These are phyloP conservation scores for Alethe diademata DNA, from an alignment of 2,113 vertebrate genomes.

Conservation along the genomic window DNA sequence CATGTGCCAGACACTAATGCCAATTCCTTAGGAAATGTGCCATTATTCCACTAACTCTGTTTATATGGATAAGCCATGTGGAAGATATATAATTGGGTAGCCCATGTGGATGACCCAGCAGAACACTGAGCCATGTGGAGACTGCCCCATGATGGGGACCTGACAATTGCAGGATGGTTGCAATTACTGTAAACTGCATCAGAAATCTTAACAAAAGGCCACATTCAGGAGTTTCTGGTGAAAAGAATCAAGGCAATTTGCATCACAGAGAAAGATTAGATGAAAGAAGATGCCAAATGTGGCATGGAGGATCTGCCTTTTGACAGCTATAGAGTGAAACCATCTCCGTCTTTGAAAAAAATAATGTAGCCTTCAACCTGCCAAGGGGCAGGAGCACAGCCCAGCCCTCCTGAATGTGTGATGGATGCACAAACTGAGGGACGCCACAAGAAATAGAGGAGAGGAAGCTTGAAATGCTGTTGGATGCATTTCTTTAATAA, in stretches of 20 bases:
- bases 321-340: not conserved
- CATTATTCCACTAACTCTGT: not conserved
- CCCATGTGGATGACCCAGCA: not conserved
- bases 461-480: conserved; percentile 37
- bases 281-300: not conserved
- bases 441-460: not conserved
- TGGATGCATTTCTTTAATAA: conserved; percentile 58
- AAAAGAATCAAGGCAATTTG: not conserved
- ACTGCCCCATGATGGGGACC: not conserved
- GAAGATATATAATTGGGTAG: not conserved
- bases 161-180: not conserved
- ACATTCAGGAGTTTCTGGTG: not conserved
- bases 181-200: not conserved
- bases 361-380: not conserved
- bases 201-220: not conserved
- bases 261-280: not conserved
- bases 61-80: not conserved
- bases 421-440: not conserved
- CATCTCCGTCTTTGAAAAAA: not conserved
- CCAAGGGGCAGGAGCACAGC: not conserved
- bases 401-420: not conserved
- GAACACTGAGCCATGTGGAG: accelerated
- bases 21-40: not conserved
- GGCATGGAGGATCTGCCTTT: not conserved
- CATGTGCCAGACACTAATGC: not conserved